phyloP scores from a whole-genome alignment of 2,113 vertebrate species.

The Heterocephalus glaber region DNA sequence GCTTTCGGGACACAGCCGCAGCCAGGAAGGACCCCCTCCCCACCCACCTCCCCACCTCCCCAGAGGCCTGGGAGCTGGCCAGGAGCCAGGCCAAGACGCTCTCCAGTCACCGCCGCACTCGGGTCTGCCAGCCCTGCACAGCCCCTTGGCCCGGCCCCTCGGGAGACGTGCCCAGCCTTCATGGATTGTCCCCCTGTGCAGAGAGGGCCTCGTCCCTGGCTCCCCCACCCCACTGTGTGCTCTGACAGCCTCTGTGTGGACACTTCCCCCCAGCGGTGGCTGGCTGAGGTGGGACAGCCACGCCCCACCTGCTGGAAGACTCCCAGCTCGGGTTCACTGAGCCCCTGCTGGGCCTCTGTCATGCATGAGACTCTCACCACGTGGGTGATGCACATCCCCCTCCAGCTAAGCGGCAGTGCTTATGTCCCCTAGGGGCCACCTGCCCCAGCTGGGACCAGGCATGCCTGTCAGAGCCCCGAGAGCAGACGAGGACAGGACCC shows the following conservation, averaged over 20 bases:
- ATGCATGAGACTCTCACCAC: not conserved
- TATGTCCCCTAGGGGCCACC: not conserved
- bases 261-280: not conserved
- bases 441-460: not conserved
- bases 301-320: not conserved
- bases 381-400: not conserved
- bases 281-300: too few relatives aligned
- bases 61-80: not conserved
- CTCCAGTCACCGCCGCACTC: not conserved
- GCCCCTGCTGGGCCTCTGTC: not conserved
- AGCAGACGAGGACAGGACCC: not conserved
- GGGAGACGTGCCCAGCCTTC: not conserved
- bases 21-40: not conserved
- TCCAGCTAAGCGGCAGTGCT: not conserved
- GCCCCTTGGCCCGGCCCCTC: rapidly evolving
- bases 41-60: not conserved
- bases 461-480: rapidly evolving
- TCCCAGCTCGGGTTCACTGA: not conserved
- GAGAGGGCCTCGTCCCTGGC: conserved; percentile 73
- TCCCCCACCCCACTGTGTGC: rapidly evolving
- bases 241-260: not conserved
- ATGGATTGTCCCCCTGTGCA: not conserved
- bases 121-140: not conserved
- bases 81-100: too few relatives aligned
- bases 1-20: not conserved